A percentile compares a stretch with the other conserved stretches of the same genome.
phyloP scores from a whole-genome alignment of 2,113 vertebrate species.

The Pica pica region DNA sequence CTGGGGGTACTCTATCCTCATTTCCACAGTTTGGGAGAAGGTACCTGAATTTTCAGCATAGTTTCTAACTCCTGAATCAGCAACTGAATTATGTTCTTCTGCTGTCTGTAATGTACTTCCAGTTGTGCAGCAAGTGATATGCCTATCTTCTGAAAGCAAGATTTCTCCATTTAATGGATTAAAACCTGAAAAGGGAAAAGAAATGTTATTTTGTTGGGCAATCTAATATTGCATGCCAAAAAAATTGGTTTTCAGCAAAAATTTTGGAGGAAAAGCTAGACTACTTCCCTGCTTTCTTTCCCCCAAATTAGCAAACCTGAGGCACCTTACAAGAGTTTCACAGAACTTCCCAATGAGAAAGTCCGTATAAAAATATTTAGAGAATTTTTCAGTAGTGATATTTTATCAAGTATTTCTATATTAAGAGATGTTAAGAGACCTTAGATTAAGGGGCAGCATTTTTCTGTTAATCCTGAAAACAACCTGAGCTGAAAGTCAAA shows the following conservation, averaged over 20 bases:
- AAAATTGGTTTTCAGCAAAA: background rate
- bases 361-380: background rate
- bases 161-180: background rate
- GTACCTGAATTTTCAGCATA: background rate
- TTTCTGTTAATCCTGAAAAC: background rate
- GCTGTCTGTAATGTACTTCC: background rate
- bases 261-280: background rate
- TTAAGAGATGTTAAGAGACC: background rate
- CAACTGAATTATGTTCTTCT: background rate
- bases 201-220: background rate
- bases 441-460: background rate
- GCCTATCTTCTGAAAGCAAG: background rate
- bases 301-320: background rate
- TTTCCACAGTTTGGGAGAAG: background rate
- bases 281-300: background rate
- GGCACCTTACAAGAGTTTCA: background rate
- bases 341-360: background rate
- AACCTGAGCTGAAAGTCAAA: background rate
- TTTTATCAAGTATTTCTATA: background rate
- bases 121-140: background rate
- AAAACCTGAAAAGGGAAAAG: slow-evolving; percentile 29
- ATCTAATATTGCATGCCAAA: background rate
- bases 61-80: background rate
- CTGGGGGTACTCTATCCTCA: background rate
- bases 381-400: background rate